These are phyloP conservation scores for Myxocyprinus asiaticus DNA, from an alignment of 2,113 vertebrate genomes.

Conservation along the genomic window DNA sequence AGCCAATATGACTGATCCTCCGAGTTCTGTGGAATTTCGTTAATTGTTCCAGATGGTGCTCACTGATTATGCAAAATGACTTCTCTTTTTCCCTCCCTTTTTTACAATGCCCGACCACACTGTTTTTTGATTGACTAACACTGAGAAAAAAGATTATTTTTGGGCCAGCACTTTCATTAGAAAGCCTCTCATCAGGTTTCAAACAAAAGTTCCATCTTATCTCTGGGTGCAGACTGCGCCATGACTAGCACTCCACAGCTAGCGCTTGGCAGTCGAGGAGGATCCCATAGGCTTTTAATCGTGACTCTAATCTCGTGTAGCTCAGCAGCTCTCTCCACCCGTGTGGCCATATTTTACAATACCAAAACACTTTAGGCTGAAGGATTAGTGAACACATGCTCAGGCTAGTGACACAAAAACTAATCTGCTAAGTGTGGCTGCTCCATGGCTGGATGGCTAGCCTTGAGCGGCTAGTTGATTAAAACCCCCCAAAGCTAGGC, in stretches of 20 bases:
- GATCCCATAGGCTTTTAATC: constrained; percentile 55
- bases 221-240: constrained; percentile 67
- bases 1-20: constrained; percentile 99
- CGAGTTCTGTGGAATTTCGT: constrained; percentile 98
- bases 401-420: constrained; percentile 66
- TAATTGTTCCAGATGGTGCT: constrained; percentile 99
- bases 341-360: constrained; percentile 73
- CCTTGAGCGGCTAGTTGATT: constrained; percentile 60
- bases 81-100: constrained; percentile 88
- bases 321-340: constrained; percentile 62
- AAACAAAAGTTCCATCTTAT: constrained; percentile 98
- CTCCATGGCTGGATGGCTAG: constrained; percentile 33
- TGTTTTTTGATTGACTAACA: constrained; percentile 81
- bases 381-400: constrained; percentile 74
- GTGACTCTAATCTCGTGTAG: constrained; percentile 66
- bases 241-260: background rate
- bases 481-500: constrained; percentile 63
- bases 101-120: constrained; percentile 67
- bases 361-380: constrained; percentile 76
- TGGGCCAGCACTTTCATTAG: constrained; percentile 91
- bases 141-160: constrained; percentile 93
- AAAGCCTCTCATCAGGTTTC: constrained; percentile 92
- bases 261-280: constrained; percentile 27
- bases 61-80: constrained; percentile 99
- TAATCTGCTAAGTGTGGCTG: constrained; percentile 62